phyloP scores from a whole-genome alignment of 2,113 vertebrate genomes.

The Urocitellus parryii region DNA sequence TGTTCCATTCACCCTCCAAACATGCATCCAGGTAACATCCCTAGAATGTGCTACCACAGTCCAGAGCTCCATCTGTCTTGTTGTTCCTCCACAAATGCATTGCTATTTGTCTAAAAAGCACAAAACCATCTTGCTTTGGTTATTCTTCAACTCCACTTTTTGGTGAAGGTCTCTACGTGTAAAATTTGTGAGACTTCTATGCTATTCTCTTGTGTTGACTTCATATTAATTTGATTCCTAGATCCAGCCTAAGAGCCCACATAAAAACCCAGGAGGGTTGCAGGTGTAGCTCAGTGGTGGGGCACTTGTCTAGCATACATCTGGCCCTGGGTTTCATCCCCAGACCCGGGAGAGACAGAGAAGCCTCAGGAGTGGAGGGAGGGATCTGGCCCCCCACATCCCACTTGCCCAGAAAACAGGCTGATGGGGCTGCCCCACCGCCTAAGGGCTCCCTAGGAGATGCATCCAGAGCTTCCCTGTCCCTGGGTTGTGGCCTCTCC shows the following conservation, averaged over 20 bases:
- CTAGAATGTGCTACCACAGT: no score
- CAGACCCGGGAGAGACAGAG: no score
- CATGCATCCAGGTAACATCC: no score
- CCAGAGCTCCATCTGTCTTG: neutral
- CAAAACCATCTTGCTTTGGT: neutral
- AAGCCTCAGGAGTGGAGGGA: no score
- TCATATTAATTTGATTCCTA: neutral
- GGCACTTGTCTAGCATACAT: no score
- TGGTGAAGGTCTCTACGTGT: neutral
- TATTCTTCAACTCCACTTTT: neutral
- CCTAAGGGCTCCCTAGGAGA: neutral
- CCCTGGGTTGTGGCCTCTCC: no score
- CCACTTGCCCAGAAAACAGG: no score
- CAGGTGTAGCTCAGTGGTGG: no score
- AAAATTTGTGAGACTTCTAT: no score
- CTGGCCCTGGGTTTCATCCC: no score
- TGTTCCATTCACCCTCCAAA: neutral
- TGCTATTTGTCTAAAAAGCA: neutral
- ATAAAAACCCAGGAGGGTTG: no score
- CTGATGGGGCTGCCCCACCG: neutral
- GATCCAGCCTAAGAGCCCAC: neutral
- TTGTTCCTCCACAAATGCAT: neutral
- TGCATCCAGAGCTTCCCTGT: neutral
- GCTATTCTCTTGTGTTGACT: neutral
- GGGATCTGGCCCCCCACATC: no score